Conservation (phyloP, 1,140 invertebrate genomes). For the Drosophila busckii region DNA sequence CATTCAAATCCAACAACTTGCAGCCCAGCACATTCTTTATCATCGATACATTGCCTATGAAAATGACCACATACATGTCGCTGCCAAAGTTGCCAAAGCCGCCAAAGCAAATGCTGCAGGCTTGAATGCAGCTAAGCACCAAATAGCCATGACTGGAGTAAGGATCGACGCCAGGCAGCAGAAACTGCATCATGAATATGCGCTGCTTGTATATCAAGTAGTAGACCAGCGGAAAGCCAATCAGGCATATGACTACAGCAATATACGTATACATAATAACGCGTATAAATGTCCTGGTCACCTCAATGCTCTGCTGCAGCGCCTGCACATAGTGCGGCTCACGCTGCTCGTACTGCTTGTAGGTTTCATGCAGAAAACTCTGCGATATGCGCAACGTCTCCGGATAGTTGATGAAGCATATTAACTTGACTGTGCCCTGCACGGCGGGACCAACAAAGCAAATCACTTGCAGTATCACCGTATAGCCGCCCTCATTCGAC, state of each 20-base stretch:
- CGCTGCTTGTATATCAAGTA: constrained; percentile 20
- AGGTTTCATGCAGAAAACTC: constrained; percentile 20
- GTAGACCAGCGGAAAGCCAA: constrained; percentile 34
- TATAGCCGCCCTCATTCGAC: constrained; percentile 29
- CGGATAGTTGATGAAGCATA: constrained; percentile 1
- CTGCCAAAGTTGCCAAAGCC: constrained; percentile 56
- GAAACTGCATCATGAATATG: constrained; percentile 47
- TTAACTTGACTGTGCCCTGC: constrained; percentile 38
- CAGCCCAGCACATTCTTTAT: constrained; percentile 54
- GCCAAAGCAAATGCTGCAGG: constrained; percentile 26
- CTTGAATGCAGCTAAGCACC: constrained; percentile 31
- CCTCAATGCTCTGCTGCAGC: constrained; percentile 34
- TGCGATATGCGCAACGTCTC: constrained; percentile 20
- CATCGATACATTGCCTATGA: constrained; percentile 43
- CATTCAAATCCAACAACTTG: no score
- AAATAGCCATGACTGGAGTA: constrained; percentile 35
- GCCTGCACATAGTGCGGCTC: constrained; percentile 32
- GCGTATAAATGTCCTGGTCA: constrained; percentile 25
- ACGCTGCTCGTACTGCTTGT: constrained; percentile 35
- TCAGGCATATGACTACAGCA: not conserved
- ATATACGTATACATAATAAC: constrained; percentile 21
- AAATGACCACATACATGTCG: constrained; percentile 59
- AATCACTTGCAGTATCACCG: constrained; percentile 42
- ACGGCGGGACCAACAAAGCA: constrained; percentile 26
- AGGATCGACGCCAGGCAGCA: constrained; percentile 39